Conservation (phyloP, 2,113 vertebrate species). For the Crotalus tigris region DNA sequence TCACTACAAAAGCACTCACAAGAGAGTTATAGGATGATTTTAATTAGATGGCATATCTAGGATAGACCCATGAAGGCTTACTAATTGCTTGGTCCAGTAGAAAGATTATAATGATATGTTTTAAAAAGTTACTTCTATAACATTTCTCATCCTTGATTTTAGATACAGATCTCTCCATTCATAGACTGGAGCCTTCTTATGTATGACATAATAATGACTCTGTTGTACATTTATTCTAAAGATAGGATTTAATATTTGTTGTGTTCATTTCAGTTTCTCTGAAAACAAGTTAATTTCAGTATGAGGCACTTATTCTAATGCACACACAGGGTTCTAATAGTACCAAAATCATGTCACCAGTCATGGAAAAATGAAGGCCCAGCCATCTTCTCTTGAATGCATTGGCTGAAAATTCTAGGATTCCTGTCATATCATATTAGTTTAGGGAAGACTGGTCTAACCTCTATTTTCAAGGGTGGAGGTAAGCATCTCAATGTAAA, state of each 20-base stretch:
- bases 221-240: background rate
- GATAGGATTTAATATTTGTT: background rate
- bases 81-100: background rate
- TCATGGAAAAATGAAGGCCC: background rate
- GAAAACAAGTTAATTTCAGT: background rate
- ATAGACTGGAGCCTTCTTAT: background rate
- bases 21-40: background rate
- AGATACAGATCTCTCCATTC: background rate
- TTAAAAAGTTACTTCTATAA: background rate
- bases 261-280: background rate
- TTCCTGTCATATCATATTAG: background rate
- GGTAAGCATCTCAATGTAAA: background rate
- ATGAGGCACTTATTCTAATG: background rate
- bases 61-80: background rate
- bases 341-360: background rate
- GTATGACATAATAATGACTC: background rate
- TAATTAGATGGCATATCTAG: background rate
- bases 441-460: background rate
- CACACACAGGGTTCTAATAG: background rate
- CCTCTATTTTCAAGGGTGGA: background rate
- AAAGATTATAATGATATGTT: background rate
- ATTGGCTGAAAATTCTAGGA: background rate
- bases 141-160: background rate
- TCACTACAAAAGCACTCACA: background rate
- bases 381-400: background rate